Base-by-base conservation (phyloP, 2,797 vertebrate species). In the Periparus ater region DNA sequence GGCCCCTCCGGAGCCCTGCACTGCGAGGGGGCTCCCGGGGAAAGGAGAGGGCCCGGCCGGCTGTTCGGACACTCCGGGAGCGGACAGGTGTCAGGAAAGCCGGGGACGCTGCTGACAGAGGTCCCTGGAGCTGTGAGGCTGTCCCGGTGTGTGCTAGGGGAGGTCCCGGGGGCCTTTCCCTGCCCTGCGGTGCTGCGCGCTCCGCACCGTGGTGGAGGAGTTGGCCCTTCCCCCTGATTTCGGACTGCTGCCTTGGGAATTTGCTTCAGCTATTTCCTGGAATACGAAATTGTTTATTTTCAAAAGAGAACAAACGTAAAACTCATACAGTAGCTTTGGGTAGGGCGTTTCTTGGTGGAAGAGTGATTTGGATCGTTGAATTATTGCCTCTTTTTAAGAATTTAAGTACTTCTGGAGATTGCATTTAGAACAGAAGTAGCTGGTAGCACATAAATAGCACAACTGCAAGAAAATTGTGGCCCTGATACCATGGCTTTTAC, bases 251-350 rank as follows among this genome's bases (percentile, higher is more conserved):
- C 58, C 84, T 83, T 93, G 93, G 95, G 95, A 97, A 96, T 94
- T 92, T 4, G 58, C 66, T 89, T 54, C 65, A 72, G 89, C 93
- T 85, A 93, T 95, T 97, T 97, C 91, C 91, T 95, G 95, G 82
- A 96, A 94, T 74, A 94, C 17, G 76, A 58, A 70, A 86, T 81
- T 96, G 94, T 96, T 96, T 96, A 75, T 96, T 97, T 96, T 93
- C 81, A 62, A 94, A 93, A 55, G 75, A 95, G 95, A 92, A 95
- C 85, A 94, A 96, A 95, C 6, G 20, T 77, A 88, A 61, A 81
- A 80, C 27, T 78, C 88, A 19, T 17, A 48, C 50, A 48, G 84
- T 71, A 77, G 78, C 45, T 91, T 85, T 45, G 84, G 17, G 58
- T 51, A 83, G 76, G 85, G 82, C 12, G 23, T 89, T 93, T 74